A percentile compares a stretch with the other conserved stretches of the same genome.
Evolutionary conservation across 2,888 invertebrate species (phyloP).

Genomic region (Drosophila kuntzei): DNA sequence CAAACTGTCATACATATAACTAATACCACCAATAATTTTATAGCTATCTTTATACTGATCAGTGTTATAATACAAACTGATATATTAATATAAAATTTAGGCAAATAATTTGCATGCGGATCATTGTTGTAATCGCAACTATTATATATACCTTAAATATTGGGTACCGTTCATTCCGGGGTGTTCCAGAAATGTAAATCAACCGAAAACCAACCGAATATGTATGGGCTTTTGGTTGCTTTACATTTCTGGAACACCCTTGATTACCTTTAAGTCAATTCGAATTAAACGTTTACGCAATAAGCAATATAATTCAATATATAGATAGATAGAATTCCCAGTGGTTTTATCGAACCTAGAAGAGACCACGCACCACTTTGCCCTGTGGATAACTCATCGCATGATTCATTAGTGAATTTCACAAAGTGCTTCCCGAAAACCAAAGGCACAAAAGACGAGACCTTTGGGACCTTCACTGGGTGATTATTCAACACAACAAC

Average conservation of each 20-base stretch:
- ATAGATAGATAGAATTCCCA: constrained; percentile 2
- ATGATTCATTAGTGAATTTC: constrained; percentile 48
- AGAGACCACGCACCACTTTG: constrained; percentile 18
- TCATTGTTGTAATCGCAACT: background rate
- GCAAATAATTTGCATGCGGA: background rate
- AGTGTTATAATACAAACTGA: too few relatives aligned
- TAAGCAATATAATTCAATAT: constrained; percentile 7
- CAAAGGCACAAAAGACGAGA: constrained; percentile 26
- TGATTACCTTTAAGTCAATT: background rate
- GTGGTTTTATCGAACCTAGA: background rate
- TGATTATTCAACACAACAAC: constrained; percentile 38
- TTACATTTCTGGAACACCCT: too few relatives aligned
- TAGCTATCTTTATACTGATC: background rate
- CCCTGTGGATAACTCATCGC: constrained; percentile 15
- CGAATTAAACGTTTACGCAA: background rate
- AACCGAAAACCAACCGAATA: too few relatives aligned
- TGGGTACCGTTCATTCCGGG: too few relatives aligned
- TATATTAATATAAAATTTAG: too few relatives aligned
- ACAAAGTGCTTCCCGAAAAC: constrained; percentile 49
- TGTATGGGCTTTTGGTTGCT: too few relatives aligned
- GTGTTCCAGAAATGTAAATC: too few relatives aligned
- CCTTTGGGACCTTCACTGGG: constrained; percentile 45
- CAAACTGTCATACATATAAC: background rate
- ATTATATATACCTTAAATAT: background rate
- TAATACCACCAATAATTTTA: background rate